These are phyloP conservation scores for Pristiophorus japonicus DNA, from an alignment of 2,113 vertebrate species.

Conservation along the genomic window DNA sequence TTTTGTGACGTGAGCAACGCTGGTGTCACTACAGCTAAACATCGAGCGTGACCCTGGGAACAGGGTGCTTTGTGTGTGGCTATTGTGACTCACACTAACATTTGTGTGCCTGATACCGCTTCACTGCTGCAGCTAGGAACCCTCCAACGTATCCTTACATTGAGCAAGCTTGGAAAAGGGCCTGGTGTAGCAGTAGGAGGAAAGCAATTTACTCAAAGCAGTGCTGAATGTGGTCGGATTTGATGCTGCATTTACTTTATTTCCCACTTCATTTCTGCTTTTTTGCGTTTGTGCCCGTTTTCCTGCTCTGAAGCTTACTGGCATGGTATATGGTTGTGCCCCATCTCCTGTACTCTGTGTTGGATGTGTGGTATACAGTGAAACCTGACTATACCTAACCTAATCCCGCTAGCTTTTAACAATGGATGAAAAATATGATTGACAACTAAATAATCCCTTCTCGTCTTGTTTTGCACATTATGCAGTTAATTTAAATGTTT, in stretches of 20 bases:
- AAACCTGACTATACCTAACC: neutral
- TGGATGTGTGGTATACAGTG: neutral
- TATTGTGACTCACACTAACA: neutral
- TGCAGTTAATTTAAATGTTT: constrained; percentile 1
- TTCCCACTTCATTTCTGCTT: neutral
- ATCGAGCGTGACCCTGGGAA: neutral
- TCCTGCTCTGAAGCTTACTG: neutral
- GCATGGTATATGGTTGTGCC: constrained; percentile 16
- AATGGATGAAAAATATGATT: neutral
- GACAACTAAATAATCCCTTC: neutral
- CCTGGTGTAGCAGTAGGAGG: neutral
- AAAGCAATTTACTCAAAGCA: neutral
- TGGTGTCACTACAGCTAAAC: neutral
- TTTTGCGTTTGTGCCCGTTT: neutral
- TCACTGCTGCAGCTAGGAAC: neutral
- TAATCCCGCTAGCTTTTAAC: neutral
- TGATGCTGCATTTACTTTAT: neutral
- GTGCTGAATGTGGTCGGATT: neutral
- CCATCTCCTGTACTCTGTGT: neutral
- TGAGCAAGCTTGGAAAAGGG: neutral
- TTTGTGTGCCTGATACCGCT: neutral
- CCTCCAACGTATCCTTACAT: neutral
- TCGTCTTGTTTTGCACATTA: constrained; percentile 15
- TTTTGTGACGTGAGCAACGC: neutral
- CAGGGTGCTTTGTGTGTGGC: neutral